Conservation (phyloP, 2,888 invertebrate species). For the Philonicus albiceps region DNA sequence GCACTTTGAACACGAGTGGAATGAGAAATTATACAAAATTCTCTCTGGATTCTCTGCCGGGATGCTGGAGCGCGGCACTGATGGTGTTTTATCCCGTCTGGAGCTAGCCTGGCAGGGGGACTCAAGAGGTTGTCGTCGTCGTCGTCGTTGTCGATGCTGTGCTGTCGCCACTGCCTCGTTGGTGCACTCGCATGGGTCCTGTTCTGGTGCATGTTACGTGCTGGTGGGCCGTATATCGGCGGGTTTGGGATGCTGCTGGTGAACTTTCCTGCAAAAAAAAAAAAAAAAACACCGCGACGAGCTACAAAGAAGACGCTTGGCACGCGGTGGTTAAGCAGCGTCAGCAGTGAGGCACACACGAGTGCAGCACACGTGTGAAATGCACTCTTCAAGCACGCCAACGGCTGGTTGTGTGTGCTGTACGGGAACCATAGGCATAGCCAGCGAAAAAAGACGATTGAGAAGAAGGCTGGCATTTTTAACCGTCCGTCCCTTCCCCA, state of each 20-base stretch:
- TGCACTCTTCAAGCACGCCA: not conserved
- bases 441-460: not conserved
- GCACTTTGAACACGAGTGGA: constrained; percentile 22
- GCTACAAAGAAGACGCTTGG: not conserved
- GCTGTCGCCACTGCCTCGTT: not conserved
- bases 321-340: constrained; percentile 8
- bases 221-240: not conserved
- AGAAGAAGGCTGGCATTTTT: not conserved
- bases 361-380: constrained; percentile 32
- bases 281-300: not conserved
- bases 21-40: constrained; percentile 11
- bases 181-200: not conserved
- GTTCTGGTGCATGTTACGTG: not conserved
- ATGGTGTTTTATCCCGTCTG: not conserved
- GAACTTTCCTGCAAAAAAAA: constrained; percentile 2
- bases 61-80: not conserved
- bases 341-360: not conserved
- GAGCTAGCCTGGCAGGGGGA: constrained; percentile 6
- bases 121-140: constrained; percentile 26
- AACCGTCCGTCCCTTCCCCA: not conserved
- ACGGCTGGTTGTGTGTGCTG: not conserved
- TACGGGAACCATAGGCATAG: not conserved
- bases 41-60: not conserved
- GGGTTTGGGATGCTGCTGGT: constrained; percentile 4
- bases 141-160: not conserved